These are phyloP conservation scores for Cromileptes altivelis DNA, from an alignment of 2,113 vertebrate genomes.

Conservation along the genomic window DNA sequence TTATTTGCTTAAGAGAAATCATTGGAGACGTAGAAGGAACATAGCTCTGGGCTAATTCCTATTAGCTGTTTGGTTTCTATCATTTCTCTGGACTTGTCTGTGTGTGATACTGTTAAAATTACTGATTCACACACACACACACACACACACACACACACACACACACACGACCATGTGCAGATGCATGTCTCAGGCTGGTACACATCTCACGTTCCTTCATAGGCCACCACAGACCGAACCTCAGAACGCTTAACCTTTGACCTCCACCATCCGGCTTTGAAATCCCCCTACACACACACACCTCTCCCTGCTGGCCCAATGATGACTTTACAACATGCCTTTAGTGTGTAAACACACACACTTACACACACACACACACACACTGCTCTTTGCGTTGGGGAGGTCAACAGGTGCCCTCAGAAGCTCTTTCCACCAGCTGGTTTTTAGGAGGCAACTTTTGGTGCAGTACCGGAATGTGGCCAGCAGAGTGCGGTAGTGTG, in stretches of 20 bases:
- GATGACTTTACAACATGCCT: conserved; percentile 64
- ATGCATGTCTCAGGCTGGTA: conserved; percentile 45
- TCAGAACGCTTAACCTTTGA: conserved; percentile 61
- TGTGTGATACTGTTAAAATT: neutral
- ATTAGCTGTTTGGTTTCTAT: no score
- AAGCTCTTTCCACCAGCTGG: neutral
- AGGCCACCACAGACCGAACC: conserved; percentile 2
- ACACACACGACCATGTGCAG: neutral
- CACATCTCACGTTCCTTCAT: conserved; percentile 13
- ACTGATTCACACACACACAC: neutral
- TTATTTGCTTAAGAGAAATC: neutral
- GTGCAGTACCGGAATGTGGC: conserved; percentile 23
- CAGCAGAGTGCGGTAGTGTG: conserved; percentile 64
- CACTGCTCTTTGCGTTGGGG: neutral
- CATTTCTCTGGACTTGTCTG: neutral
- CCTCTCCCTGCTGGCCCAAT: conserved; percentile 10
- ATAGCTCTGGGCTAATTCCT: neutral
- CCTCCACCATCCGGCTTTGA: conserved; percentile 38
- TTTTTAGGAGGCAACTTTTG: neutral
- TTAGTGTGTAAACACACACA: neutral
- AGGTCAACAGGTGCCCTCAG: conserved; percentile 50
- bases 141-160: conserved; percentile 23
- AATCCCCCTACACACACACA: neutral
- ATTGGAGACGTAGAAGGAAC: neutral
- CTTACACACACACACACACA: conserved; percentile 1